Evolutionary conservation across 1,140 invertebrate genomes (phyloP).

Genomic region (Drosophila sulfurigaster): DNA sequence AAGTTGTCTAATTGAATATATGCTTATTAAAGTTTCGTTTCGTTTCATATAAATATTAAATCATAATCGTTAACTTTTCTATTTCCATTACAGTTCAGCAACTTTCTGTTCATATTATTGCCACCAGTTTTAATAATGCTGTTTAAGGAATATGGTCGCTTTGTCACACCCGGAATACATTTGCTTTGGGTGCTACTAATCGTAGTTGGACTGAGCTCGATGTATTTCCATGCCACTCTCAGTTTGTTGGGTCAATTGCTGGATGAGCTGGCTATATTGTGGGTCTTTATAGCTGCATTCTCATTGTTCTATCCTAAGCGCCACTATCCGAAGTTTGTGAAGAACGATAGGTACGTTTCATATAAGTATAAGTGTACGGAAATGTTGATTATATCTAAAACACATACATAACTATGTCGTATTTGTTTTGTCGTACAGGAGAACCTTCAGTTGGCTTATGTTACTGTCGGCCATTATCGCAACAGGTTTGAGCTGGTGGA

Average conservation of each 20-base stretch:
- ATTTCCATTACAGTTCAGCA: constrained; percentile 88
- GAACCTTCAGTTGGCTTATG: constrained; percentile 86
- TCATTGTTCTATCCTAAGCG: constrained; percentile 90
- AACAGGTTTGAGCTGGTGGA: constrained; percentile 89
- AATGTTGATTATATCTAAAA: neutral
- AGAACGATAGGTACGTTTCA: constrained; percentile 87
- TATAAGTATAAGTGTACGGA: neutral
- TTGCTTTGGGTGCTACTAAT: constrained; percentile 91
- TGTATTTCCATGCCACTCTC: constrained; percentile 93
- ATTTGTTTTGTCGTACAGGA: constrained; percentile 76
- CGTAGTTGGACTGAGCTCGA: constrained; percentile 91
- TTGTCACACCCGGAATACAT: constrained; percentile 91
- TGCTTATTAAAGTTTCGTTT: too few relatives aligned
- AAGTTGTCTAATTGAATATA: too few relatives aligned
- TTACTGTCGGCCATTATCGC: constrained; percentile 87
- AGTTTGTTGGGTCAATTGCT: constrained; percentile 92
- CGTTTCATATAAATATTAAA: neutral
- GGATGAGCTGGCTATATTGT: constrained; percentile 92
- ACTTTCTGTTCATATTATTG: constrained; percentile 91
- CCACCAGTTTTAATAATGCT: constrained; percentile 91
- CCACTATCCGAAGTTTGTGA: constrained; percentile 89
- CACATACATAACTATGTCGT: neutral
- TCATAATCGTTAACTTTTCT: neutral
- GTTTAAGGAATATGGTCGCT: constrained; percentile 90
- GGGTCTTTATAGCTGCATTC: constrained; percentile 92